These are phyloP conservation scores for Agelastica alni DNA, from an alignment of 2,888 invertebrate species.

Conservation along the genomic window DNA sequence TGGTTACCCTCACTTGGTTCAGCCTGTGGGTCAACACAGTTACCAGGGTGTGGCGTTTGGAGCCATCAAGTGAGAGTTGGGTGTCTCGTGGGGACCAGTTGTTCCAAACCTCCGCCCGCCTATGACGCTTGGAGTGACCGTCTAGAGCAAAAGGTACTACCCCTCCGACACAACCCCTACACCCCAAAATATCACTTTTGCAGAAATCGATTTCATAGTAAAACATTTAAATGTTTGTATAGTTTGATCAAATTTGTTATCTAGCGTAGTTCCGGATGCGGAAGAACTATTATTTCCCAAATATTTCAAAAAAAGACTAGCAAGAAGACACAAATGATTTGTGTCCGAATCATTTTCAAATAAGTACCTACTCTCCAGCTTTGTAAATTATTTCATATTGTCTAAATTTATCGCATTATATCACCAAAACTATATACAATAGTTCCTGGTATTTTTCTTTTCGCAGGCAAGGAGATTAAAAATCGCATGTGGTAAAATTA, in stretches of 20 bases:
- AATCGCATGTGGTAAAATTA: conserved; percentile 28
- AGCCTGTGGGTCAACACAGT: too few relatives aligned
- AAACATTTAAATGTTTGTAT: conserved; percentile 10
- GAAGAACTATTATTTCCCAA: conserved; percentile 18
- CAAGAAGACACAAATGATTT: conserved; percentile 38
- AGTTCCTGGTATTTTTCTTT: conserved; percentile 32
- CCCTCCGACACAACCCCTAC: too few relatives aligned
- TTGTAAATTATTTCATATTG: conserved; percentile 38
- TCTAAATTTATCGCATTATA: conserved; percentile 37
- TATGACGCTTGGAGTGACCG: too few relatives aligned
- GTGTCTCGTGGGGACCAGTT: too few relatives aligned
- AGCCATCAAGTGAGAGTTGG: too few relatives aligned
- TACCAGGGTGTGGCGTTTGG: too few relatives aligned
- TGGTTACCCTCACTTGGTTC: too few relatives aligned
- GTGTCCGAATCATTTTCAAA: conserved; percentile 31
- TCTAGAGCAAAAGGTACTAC: too few relatives aligned
- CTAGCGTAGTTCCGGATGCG: conserved; percentile 8
- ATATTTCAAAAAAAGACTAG: conserved; percentile 40
- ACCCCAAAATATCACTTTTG: too few relatives aligned
- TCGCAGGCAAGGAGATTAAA: conserved; percentile 17
- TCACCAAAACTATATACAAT: conserved; percentile 32
- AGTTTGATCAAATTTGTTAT: conserved; percentile 10
- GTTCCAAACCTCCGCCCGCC: too few relatives aligned
- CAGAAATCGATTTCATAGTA: not conserved
- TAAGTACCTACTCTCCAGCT: conserved; percentile 36